phyloP scores from a whole-genome alignment of 2,797 vertebrate genomes.

The Thunnus albacares region DNA sequence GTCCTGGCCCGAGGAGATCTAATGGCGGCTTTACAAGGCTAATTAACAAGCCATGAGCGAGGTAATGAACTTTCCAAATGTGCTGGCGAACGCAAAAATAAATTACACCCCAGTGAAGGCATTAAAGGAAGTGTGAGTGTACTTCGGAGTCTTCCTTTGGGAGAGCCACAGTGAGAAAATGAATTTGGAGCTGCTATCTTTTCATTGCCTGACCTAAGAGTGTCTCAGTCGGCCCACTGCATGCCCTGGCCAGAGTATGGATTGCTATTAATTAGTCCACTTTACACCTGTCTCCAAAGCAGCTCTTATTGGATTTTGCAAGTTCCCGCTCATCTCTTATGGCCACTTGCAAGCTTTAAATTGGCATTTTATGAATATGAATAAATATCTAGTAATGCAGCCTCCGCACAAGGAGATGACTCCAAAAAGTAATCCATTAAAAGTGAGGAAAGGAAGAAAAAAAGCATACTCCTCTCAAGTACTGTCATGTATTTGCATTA shows the following conservation, averaged over 20 bases:
- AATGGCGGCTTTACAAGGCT: constrained; percentile 87
- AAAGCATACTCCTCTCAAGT: constrained; percentile 58
- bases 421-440: constrained; percentile 71
- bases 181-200: constrained; percentile 85
- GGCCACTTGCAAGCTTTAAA: constrained; percentile 73
- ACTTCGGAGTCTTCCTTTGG: constrained; percentile 81
- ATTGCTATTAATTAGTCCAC: constrained; percentile 87
- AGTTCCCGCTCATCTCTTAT: constrained; percentile 74
- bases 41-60: constrained; percentile 88
- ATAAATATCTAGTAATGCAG: constrained; percentile 77
- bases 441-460: constrained; percentile 21
- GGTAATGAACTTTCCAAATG: constrained; percentile 87
- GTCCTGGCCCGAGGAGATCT: constrained; percentile 81
- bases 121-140: constrained; percentile 83
- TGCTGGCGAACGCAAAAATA: constrained; percentile 84
- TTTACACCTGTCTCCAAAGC: constrained; percentile 84
- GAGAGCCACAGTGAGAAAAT: constrained; percentile 83
- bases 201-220: constrained; percentile 86
- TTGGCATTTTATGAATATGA: constrained; percentile 81
- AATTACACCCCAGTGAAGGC: constrained; percentile 84
- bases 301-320: constrained; percentile 78
- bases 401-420: constrained; percentile 67
- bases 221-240: constrained; percentile 77
- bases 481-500: constrained; percentile 73
- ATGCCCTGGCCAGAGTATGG: constrained; percentile 81